Base-by-base conservation (phyloP, 2,888 invertebrate genomes). In the Sialis lutaria region DNA sequence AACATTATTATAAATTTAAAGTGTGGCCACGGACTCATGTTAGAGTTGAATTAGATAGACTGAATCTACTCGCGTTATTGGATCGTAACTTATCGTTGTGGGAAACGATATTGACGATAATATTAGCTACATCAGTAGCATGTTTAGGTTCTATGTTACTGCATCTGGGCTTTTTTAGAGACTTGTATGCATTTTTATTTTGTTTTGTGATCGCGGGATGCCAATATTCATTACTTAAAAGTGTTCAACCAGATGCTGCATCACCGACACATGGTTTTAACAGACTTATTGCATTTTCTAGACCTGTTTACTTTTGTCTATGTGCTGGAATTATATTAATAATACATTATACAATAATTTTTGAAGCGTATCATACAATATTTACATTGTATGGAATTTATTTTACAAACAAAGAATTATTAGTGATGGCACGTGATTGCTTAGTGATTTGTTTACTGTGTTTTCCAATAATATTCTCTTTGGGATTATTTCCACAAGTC, bases 221-320 rank as follows among this genome's bases (percentile, higher is more conserved):
- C 58, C 98, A 98, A 65, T 99, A 97, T 65, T 95, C 93, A 0
- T 68, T 97, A 53, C 67, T 96, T 52, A 97, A 96, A 68, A 95
- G 95, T 54, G 98, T 98, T 1, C 98, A 98, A 60, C 98, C 98
- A 0, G 98, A 98, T 65, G 93, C 97, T 0, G 88, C 97, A 0
- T 97, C 97, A 2, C 97, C 98, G 0, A 93, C 95, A 37, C 98
- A 98, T 64, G 96, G 96, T 8, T 96, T 92, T 60, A 97, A 97
- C 64, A 81, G 89, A 57, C 81, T 93, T 56, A 91, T 95, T 35
- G 86, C 91, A 34, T 95, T 91, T 63, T 91, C 91, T 22, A 75
- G 93, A 51, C 90, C 96, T 5, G 83, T 93, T 10, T 97, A 96
- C 66, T 97, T 93, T 60, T 88, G 88, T 56, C 58, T 93, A 39